Conservation (phyloP, 2,797 vertebrate species). For the Diglossa cyanea region DNA sequence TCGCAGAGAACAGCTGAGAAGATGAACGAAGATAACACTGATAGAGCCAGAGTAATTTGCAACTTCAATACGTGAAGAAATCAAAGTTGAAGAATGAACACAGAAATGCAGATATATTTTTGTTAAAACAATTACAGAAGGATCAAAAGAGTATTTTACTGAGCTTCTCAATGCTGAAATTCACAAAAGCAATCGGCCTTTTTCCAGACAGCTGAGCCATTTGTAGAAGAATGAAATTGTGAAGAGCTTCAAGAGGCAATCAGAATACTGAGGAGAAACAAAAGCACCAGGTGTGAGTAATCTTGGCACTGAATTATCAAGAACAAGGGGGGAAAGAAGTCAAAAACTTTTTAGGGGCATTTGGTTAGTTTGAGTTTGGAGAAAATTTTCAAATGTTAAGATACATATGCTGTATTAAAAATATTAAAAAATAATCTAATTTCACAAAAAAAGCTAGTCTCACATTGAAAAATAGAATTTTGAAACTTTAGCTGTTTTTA, state of each 20-base stretch:
- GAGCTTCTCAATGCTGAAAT: constrained; percentile 12
- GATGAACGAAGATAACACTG: neutral
- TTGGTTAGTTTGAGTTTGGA: neutral
- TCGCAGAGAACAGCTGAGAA: neutral
- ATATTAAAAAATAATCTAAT: neutral
- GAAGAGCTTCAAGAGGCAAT: constrained; percentile 60
- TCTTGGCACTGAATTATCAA: neutral
- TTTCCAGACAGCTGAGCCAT: constrained; percentile 58
- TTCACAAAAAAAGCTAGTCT: neutral
- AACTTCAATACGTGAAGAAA: neutral
- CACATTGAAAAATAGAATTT: neutral
- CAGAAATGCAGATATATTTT: neutral
- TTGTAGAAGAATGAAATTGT: constrained; percentile 36
- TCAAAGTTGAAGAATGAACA: neutral
- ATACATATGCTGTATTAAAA: neutral
- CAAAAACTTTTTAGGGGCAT: neutral
- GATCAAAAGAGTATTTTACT: constrained; percentile 10
- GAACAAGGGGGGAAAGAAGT: neutral
- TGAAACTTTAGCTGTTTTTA: neutral
- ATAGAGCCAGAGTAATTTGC: neutral
- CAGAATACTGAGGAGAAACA: constrained; percentile 23
- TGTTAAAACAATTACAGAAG: neutral
- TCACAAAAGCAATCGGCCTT: constrained; percentile 26
- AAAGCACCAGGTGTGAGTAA: constrained; percentile 63
- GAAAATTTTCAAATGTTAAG: neutral